phyloP scores from a whole-genome alignment of 2,113 vertebrate genomes.

The Amphiprion percula region DNA sequence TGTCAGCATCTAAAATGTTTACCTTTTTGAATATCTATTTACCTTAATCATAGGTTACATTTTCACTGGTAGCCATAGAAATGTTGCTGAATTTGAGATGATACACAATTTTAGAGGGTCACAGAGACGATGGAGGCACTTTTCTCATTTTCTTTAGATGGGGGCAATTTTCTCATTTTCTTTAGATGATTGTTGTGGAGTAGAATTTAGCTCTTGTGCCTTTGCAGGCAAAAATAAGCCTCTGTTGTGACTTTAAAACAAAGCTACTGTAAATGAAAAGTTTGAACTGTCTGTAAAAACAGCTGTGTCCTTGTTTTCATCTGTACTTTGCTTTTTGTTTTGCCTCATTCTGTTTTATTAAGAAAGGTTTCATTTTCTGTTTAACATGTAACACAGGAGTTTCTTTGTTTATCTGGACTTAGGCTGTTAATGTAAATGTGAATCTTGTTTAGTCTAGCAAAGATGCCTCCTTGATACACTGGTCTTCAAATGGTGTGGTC shows the following conservation, averaged over 20 bases:
- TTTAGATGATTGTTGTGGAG: neutral
- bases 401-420: conserved; percentile 16
- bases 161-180: neutral
- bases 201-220: neutral
- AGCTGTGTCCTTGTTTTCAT: neutral
- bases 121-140: neutral
- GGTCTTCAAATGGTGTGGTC: neutral
- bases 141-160: neutral
- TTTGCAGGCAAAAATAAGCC: neutral
- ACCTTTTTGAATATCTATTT: neutral
- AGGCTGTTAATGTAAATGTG: conserved; percentile 15
- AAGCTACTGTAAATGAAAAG: neutral
- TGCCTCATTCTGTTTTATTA: neutral
- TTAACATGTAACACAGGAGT: neutral
- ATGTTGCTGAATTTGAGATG: conserved; percentile 3
- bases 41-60: neutral
- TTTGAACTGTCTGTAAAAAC: neutral
- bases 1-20: conserved; percentile 5
- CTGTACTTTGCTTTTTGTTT: neutral
- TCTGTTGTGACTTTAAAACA: conserved; percentile 1
- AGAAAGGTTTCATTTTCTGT: neutral
- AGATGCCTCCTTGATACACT: conserved; percentile 6
- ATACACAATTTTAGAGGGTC: neutral
- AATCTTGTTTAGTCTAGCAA: conserved; percentile 20
- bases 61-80: neutral